Evolutionary conservation across 2,888 invertebrate genomes (phyloP), one percentile per base, ranked within the genome.

Genomic region (Brachyopa scutellaris): DNA sequence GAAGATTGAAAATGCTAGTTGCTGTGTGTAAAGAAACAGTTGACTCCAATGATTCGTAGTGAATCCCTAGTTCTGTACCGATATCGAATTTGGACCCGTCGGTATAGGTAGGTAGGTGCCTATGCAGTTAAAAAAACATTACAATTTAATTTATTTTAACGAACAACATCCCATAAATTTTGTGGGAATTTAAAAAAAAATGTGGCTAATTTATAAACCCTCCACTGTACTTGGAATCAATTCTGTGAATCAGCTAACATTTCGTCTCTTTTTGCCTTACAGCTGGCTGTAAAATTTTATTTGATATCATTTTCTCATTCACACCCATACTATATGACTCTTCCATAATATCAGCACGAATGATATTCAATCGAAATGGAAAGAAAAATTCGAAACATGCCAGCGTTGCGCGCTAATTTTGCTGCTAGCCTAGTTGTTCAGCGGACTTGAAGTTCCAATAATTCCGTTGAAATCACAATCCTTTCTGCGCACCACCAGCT

Each of bases 401-500:
- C 49, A 69, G 42, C 17, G 29, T 4, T 15, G 23, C 42, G 40
- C 57, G 29, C 80, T 51, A 21, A 9, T 69, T 80, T 80, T 69
- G 80, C 74, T 80, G 80, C 42, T 36, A 40, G 17, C 80, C 80
- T 45, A 33, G 80, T 33, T 40, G 69, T 80, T 80, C 80, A 80
- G 80, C 80, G 80, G 80, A 80, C 80, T 80, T 80, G 74, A 80
- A 80, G 80, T 80, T 80, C 80, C 80, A 80, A 80, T 80, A 80
- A 69, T 74, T 80, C 74, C 74, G 80, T 80, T 57, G 53, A 53
- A 61, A 72, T n/a, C n/a, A n/a, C n/a, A 79, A 69, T 69, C 74
- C 69, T 80, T 74, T 74, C 62, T 69, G 55, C 9, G 11, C 31
- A 1, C 17, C n/a, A n/a, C n/a, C 40, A 19, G 17, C 17, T 36